These are phyloP conservation scores for Iphiclides podalirius DNA, from an alignment of 2,888 invertebrate genomes.

Conservation along the genomic window DNA sequence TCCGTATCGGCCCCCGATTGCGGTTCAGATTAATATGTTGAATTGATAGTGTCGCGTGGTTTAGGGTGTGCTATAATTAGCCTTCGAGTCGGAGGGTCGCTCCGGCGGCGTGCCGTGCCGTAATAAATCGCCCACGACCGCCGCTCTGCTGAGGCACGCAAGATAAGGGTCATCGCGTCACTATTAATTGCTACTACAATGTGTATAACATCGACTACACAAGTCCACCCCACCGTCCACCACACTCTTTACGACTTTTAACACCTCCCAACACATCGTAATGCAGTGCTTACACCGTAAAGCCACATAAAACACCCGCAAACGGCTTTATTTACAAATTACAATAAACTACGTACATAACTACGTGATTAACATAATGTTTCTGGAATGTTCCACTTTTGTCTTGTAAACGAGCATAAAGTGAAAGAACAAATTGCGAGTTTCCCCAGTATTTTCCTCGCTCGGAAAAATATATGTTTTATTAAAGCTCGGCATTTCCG, in stretches of 20 bases:
- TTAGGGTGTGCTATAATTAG: slow-evolving; percentile 49
- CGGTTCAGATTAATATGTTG: neutral
- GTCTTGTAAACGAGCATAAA: slow-evolving; percentile 81
- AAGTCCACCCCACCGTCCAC: slow-evolving; percentile 38
- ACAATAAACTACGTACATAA: slow-evolving; percentile 67
- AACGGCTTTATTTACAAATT: slow-evolving; percentile 36
- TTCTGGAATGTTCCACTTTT: slow-evolving; percentile 78
- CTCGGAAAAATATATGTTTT: slow-evolving; percentile 81
- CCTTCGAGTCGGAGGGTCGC: slow-evolving; percentile 47
- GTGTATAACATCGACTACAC: too few species aligned
- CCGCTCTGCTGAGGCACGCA: slow-evolving; percentile 49
- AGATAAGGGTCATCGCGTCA: slow-evolving; percentile 69
- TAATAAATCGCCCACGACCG: slow-evolving; percentile 65
- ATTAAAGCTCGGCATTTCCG: slow-evolving; percentile 81
- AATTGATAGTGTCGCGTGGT: slow-evolving; percentile 27
- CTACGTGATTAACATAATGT: slow-evolving; percentile 78
- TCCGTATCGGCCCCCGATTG: neutral
- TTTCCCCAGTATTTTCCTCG: slow-evolving; percentile 80
- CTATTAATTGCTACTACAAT: slow-evolving; percentile 58
- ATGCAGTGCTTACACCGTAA: slow-evolving; percentile 21
- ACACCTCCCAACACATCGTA: slow-evolving; percentile 31
- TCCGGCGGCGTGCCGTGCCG: slow-evolving; percentile 47
- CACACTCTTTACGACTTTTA: slow-evolving; percentile 50
- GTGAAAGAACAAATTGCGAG: slow-evolving; percentile 81
- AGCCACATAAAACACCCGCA: slow-evolving; percentile 25